Percentiles rank a stretch among this genome's conserved stretches.
Evolutionary conservation across 1,140 invertebrate species (phyloP).

Genomic region (Drosophila ambigua): DNA sequence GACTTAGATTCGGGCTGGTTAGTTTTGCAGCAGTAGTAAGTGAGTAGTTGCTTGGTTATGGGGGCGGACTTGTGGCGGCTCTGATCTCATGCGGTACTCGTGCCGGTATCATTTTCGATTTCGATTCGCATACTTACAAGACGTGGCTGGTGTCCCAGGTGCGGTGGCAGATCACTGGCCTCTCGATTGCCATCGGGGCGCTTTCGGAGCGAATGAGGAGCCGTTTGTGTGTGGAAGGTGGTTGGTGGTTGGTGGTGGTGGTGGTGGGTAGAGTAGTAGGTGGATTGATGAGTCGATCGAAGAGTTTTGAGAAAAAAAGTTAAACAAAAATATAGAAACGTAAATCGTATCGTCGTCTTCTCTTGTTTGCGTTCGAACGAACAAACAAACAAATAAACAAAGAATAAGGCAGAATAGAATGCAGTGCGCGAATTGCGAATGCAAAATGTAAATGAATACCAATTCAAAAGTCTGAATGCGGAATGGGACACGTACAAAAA

Average conservation of each 20-base stretch:
- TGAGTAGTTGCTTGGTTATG: constrained; percentile 14
- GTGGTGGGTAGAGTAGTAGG: constrained; percentile 51
- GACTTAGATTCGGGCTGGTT: constrained; percentile 18
- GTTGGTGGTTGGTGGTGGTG: constrained; percentile 25
- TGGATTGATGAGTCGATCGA: constrained; percentile 80
- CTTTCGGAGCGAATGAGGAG: constrained; percentile 47
- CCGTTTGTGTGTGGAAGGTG: constrained; percentile 47
- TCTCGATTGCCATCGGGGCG: constrained; percentile 79
- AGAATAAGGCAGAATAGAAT: constrained; percentile 30
- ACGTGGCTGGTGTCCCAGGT: constrained; percentile 74
- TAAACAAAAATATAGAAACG: constrained; percentile 69
- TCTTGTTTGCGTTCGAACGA: constrained; percentile 23
- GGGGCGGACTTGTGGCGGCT: constrained; percentile 3
- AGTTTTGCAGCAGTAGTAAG: not conserved
- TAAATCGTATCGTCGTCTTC: constrained; percentile 49
- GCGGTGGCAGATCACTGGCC: constrained; percentile 77
- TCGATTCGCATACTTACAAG: constrained; percentile 74
- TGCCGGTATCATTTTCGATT: constrained; percentile 56
- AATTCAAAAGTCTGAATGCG: constrained; percentile 22
- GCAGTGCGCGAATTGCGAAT: constrained; percentile 18
- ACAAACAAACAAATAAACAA: constrained; percentile 14
- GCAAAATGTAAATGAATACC: constrained; percentile 11
- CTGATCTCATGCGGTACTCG: constrained; percentile 64
- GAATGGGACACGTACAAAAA: constrained; percentile 43
- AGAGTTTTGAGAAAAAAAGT: constrained; percentile 65